These are phyloP conservation scores for Phoxinus phoxinus DNA, from an alignment of 2,113 vertebrate genomes.

Conservation along the genomic window DNA sequence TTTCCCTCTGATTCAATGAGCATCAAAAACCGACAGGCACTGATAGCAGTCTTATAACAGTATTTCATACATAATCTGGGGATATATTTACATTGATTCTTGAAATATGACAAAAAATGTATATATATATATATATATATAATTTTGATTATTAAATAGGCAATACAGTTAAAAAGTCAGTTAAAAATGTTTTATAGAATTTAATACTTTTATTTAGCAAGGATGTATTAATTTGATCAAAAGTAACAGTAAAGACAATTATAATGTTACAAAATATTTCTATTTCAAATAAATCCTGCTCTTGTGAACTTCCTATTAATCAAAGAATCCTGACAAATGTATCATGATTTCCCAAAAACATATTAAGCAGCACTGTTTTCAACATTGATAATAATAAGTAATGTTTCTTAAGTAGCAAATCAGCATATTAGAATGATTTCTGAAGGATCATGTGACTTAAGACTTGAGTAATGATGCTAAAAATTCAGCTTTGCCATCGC, in stretches of 20 bases:
- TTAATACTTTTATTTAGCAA: no score
- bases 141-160: no score
- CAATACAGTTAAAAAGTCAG: no score
- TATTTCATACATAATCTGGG: background rate
- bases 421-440: background rate
- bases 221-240: background rate
- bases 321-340: background rate
- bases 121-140: no score
- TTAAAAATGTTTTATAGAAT: no score
- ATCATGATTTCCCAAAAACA: background rate
- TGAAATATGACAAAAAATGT: background rate
- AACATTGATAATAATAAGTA: background rate
- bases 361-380: background rate
- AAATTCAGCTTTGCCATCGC: background rate
- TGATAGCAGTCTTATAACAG: background rate
- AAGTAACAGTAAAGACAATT: background rate
- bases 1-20: background rate
- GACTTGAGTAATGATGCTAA: background rate
- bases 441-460: background rate
- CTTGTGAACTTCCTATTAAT: background rate
- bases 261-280: no score
- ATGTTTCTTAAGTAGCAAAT: background rate
- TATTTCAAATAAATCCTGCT: no score
- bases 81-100: background rate
- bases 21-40: slow-evolving; percentile 6